These are phyloP conservation scores for Myotis yumanensis DNA, from an alignment of 2,113 vertebrate genomes.

Conservation along the genomic window DNA sequence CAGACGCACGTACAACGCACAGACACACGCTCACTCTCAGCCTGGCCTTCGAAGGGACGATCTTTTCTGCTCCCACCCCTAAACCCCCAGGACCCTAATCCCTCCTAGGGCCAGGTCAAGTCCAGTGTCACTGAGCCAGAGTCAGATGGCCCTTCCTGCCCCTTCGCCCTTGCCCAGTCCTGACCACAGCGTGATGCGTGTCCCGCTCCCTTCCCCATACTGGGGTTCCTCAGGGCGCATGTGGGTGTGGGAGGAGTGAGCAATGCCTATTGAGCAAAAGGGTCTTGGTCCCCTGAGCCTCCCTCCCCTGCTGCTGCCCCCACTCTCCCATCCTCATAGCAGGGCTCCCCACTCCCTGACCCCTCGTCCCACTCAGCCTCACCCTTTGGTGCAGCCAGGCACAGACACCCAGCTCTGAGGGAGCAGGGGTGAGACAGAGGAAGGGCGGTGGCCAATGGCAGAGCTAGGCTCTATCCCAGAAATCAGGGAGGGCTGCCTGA, in stretches of 20 bases:
- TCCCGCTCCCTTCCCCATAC: not conserved
- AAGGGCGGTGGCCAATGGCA: not conserved
- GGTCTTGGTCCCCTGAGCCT: not conserved
- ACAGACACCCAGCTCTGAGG: not conserved
- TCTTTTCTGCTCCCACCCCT: not conserved
- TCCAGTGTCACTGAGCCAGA: not conserved
- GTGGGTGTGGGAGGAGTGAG: no score
- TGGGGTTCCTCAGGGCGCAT: not conserved
- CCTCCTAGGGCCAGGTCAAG: not conserved
- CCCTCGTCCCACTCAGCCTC: not conserved
- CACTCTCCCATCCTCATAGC: not conserved
- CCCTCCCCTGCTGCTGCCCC: not conserved
- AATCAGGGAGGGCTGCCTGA: not conserved
- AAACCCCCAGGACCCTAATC: not conserved
- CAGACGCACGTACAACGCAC: not conserved
- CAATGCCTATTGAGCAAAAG: not conserved
- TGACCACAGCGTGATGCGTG: not conserved
- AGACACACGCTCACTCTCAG: not conserved
- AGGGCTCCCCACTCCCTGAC: not conserved
- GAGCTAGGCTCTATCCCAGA: not conserved
- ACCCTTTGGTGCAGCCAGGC: not conserved
- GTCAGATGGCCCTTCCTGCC: no score
- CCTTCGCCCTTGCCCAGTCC: not conserved
- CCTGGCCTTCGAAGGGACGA: not conserved
- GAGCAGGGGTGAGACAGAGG: not conserved